Conservation (phyloP, 2,888 invertebrate species). For the Theretra japonica region DNA sequence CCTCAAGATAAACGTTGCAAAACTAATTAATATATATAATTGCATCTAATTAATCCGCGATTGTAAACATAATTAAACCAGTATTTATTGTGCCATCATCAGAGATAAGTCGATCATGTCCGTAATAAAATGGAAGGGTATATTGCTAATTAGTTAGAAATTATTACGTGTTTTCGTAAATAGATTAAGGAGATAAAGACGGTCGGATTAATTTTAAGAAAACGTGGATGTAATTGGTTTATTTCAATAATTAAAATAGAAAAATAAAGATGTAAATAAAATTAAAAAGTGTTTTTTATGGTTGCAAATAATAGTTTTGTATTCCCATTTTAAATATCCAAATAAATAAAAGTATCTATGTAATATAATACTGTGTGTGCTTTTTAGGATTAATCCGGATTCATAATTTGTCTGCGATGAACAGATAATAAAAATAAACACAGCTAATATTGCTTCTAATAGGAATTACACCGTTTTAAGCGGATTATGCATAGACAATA, state of each 20-base stretch:
- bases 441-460: background rate
- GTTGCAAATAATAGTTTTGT: too few relatives aligned
- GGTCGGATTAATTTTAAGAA: background rate
- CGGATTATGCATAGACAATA: too few relatives aligned
- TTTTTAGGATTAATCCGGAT: too few relatives aligned
- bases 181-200: background rate
- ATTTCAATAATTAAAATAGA: background rate
- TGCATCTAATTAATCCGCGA: constrained; percentile 22
- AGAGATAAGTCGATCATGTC: constrained; percentile 7
- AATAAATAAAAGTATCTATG: too few relatives aligned
- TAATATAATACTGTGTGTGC: too few relatives aligned
- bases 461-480: background rate
- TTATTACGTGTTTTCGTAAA: constrained; percentile 7
- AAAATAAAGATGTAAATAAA: background rate
- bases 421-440: too few relatives aligned
- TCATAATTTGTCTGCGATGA: too few relatives aligned
- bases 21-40: constrained; percentile 16
- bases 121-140: constrained; percentile 19
- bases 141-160: constrained; percentile 5
- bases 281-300: background rate
- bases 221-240: background rate
- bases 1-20: constrained; percentile 20
- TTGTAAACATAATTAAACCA: constrained; percentile 16
- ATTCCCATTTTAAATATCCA: too few relatives aligned
- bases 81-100: constrained; percentile 1